These are phyloP conservation scores for Ataeniobius toweri DNA, from an alignment of 2,797 vertebrate species.

Conservation along the genomic window DNA sequence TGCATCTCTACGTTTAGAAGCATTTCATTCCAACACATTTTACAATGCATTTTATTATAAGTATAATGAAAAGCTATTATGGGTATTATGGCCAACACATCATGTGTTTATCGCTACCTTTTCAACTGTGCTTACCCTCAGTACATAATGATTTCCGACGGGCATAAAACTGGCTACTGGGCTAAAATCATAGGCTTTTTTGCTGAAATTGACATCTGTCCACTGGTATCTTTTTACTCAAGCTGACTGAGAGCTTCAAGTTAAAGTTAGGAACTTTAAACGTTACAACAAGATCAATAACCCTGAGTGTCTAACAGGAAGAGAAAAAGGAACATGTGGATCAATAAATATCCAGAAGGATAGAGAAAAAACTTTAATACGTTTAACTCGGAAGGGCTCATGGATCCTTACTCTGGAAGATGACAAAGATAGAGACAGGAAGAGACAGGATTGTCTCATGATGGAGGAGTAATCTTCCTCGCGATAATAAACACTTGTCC, in stretches of 20 bases:
- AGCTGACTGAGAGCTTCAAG: background rate
- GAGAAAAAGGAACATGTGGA: constrained; percentile 8
- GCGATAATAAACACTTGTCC: constrained; percentile 55
- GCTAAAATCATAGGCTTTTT: background rate
- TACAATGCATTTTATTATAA: background rate
- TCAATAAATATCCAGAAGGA: constrained; percentile 35
- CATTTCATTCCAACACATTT: background rate
- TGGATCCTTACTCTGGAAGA: constrained; percentile 44
- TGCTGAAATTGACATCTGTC: background rate
- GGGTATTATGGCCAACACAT: background rate
- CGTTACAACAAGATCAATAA: constrained; percentile 6
- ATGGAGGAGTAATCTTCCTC: constrained; percentile 59
- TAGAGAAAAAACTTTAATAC: constrained; percentile 9
- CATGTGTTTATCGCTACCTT: background rate
- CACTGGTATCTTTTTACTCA: background rate
- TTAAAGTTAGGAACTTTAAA: background rate
- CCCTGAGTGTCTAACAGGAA: background rate
- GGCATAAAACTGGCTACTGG: background rate
- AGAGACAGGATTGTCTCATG: constrained; percentile 38
- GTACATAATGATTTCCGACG: background rate
- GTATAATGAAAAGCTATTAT: background rate
- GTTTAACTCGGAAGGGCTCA: constrained; percentile 27
- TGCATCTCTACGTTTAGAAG: background rate
- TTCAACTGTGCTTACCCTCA: background rate
- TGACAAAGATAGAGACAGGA: constrained; percentile 29